Percentiles rank a stretch among this genome's conserved stretches.
Conservation (phyloP, 2,888 invertebrate species). For the Dastarcus helophoroides region DNA sequence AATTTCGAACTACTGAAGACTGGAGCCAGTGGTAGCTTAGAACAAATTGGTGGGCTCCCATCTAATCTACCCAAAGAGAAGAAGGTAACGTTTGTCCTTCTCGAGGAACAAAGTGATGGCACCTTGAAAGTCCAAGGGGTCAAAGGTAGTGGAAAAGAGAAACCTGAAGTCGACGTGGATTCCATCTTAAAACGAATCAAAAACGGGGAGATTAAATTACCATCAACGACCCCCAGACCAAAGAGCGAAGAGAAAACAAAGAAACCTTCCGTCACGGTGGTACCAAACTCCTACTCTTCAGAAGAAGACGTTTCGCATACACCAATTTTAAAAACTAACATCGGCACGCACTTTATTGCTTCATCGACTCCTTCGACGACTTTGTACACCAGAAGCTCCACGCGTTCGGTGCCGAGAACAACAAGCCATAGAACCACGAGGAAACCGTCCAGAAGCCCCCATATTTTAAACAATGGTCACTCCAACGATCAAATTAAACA, state of each 20-base stretch:
- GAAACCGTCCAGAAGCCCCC: slow-evolving; percentile 15
- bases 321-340: slow-evolving; percentile 24
- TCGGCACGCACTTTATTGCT: slow-evolving; percentile 23
- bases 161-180: slow-evolving; percentile 65
- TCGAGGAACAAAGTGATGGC: slow-evolving; percentile 78
- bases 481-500: slow-evolving; percentile 26
- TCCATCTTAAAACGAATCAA: slow-evolving; percentile 70
- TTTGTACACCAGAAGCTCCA: slow-evolving; percentile 23
- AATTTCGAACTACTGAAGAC: slow-evolving; percentile 74
- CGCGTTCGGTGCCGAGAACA: slow-evolving; percentile 7
- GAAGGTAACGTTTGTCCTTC: slow-evolving; percentile 75
- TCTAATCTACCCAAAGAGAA: slow-evolving; percentile 54
- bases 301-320: slow-evolving; percentile 18
- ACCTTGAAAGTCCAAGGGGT: slow-evolving; percentile 77
- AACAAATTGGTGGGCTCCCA: slow-evolving; percentile 53
- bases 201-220: slow-evolving; percentile 70
- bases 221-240: slow-evolving; percentile 41
- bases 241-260: slow-evolving; percentile 18
- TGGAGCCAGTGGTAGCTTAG: slow-evolving; percentile 58
- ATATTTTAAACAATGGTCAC: slow-evolving; percentile 17
- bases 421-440: slow-evolving; percentile 8
- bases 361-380: slow-evolving; percentile 33
- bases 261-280: slow-evolving; percentile 22
- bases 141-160: slow-evolving; percentile 61
- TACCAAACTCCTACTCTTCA: slow-evolving; percentile 30